phyloP scores from a whole-genome alignment of 1,140 invertebrate species.

The Aphis gossypii region DNA sequence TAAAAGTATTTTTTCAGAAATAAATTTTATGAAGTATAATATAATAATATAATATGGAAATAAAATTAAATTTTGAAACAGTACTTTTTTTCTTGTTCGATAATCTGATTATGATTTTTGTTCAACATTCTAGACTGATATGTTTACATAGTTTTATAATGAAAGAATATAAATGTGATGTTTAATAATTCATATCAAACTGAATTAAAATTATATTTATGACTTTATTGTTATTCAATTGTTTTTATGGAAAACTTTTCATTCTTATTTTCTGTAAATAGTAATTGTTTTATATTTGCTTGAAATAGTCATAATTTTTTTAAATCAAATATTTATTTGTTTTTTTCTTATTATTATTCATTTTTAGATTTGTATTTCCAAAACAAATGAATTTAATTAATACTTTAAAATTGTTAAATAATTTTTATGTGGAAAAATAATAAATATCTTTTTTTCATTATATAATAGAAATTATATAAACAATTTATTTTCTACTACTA shows the following conservation, averaged over 20 bases:
- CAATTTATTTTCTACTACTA: not conserved
- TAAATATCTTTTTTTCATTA: not conserved
- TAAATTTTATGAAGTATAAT: not conserved
- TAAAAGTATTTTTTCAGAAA: not conserved
- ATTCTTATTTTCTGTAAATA: not conserved
- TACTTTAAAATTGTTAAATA: not conserved
- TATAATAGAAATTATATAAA: not conserved
- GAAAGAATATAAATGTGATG: not conserved
- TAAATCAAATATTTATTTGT: too few relatives aligned
- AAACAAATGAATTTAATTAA: not conserved
- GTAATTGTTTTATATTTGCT: not conserved
- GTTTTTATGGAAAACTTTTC: not conserved
- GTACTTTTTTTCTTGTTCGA: not conserved
- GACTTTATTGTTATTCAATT: not conserved
- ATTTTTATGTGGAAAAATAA: not conserved
- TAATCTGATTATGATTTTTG: not conserved
- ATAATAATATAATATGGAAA: not conserved
- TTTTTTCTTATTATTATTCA: not conserved
- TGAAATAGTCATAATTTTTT: not conserved
- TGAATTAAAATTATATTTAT: constrained; percentile 2
- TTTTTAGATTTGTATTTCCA: not conserved
- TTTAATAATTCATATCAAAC: not conserved
- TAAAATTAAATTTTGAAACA: not conserved
- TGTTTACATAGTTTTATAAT: not conserved
- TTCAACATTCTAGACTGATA: constrained; percentile 30